Conservation (phyloP, 2,113 vertebrate genomes). For the Phalacrocorax brasilianus region DNA sequence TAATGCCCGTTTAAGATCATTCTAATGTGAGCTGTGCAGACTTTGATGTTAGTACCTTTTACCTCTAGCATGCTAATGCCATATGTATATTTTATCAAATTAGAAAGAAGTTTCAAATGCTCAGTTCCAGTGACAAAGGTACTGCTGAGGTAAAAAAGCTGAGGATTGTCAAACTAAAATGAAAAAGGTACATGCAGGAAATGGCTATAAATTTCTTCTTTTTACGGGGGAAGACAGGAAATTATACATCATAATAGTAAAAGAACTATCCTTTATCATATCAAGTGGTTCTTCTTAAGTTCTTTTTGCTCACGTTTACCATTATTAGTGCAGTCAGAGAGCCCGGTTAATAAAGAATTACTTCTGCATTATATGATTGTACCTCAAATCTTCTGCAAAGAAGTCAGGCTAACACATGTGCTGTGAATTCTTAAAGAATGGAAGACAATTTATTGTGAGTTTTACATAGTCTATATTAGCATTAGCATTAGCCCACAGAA, state of each 20-base stretch:
- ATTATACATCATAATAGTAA: constrained; percentile 60
- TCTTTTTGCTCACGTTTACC: constrained; percentile 56
- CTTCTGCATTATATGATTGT: constrained; percentile 45
- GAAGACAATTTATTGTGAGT: constrained; percentile 14
- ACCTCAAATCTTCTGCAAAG: constrained; percentile 43
- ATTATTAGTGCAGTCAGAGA: constrained; percentile 50
- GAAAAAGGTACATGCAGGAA: constrained; percentile 51
- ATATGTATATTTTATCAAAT: constrained; percentile 58
- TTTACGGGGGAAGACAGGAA: constrained; percentile 58
- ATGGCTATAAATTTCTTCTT: constrained; percentile 64
- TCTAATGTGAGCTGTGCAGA: neutral
- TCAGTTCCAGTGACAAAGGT: constrained; percentile 29
- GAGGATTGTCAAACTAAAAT: constrained; percentile 54
- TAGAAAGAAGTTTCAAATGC: constrained; percentile 47
- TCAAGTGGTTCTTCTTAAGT: constrained; percentile 63
- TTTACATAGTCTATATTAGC: neutral
- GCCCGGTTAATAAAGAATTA: constrained; percentile 55
- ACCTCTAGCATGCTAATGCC: neutral
- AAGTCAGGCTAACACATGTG: constrained; percentile 11
- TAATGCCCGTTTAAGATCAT: constrained; percentile 34
- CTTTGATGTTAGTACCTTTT: constrained; percentile 44
- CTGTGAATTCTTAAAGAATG: constrained; percentile 40
- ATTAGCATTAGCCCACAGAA: neutral
- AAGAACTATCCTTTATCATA: constrained; percentile 66
- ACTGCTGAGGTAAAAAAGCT: constrained; percentile 18